Conservation (phyloP, 2,888 invertebrate species). For the Macrophya alboannulata region DNA sequence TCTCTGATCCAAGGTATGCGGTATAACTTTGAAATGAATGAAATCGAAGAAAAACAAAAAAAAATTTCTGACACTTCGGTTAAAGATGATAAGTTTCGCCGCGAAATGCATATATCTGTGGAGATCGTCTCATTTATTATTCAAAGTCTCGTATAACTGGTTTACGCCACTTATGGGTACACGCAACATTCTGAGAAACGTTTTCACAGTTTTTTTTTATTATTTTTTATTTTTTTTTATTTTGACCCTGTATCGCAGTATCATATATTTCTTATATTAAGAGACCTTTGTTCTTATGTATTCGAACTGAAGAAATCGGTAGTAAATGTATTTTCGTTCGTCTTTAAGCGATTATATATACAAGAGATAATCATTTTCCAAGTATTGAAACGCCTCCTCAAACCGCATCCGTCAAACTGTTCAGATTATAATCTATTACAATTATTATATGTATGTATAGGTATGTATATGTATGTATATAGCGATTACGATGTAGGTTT, state of each 20-base stretch:
- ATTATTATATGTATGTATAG: no score
- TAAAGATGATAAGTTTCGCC: not conserved
- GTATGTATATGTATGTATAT: no score
- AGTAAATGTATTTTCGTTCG: not conserved
- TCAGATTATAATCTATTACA: not conserved
- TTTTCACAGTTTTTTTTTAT: not conserved
- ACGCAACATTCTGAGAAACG: not conserved
- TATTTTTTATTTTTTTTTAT: not conserved
- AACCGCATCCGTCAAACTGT: not conserved
- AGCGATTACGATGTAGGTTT: not conserved
- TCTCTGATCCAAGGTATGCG: no score
- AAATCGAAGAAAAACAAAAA: no score
- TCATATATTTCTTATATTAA: no score
- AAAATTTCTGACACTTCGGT: no score
- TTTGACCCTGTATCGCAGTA: not conserved
- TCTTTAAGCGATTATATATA: not conserved
- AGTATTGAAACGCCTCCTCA: not conserved
- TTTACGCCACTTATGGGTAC: not conserved
- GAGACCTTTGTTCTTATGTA: not conserved
- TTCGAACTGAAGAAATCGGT: not conserved
- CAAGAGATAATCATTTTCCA: not conserved
- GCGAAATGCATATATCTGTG: not conserved
- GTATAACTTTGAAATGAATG: no score
- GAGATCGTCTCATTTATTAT: not conserved
- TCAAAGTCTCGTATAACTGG: slow-evolving; percentile 7